Evolutionary conservation across 2,888 invertebrate species (phyloP), one percentile per base, ranked within the genome.

Genomic region (Pachliopta kotzebuea): DNA sequence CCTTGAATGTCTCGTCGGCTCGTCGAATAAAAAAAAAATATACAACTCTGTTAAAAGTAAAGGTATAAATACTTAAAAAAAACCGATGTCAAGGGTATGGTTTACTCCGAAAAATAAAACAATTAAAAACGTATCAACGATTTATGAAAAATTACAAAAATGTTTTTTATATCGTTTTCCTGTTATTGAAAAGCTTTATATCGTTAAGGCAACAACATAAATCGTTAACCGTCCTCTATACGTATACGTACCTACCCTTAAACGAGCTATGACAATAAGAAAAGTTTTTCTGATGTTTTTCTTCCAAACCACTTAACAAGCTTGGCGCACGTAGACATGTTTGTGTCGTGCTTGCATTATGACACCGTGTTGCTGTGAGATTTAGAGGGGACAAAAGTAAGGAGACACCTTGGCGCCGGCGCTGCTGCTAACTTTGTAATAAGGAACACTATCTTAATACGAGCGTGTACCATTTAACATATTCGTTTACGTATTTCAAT

Each of bases 251-350:
- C 72, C 82, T 83, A 85, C 80, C 79, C 85, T 83, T 87, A 88
- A 88, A 89, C 85, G 85, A 86, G 86, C 81, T 84, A 84, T 82
- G 81, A 85, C 84, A 86, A 88, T 90, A 90, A 90, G 74, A 76
- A 90, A 91, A 90, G 83, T 90, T 91, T 90, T 85, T 81, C 85
- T 85, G 90, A 90, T 91, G 90, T 90, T 91, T 90, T 91, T 90
- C 90, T 91, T 91, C 90, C 90, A 86, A 90, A 90, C 91, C 90
- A 91, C 91, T 91, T 91, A 91, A 88, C 90, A 88, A 86, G 88
- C 84, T 90, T 90, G 90, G 90, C 90, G 90, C 88, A 88, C 84
- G 88, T 84, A 88, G 88, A 87, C 85, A 88, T 90, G 90, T 90
- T 90, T 91, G 91, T 90, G 89, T 88, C 87, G 82, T 84, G 87